Evolutionary conservation across 2,797 vertebrate genomes (phyloP), one percentile per base, ranked within the genome.

Genomic region (Crenuchus spilurus): DNA sequence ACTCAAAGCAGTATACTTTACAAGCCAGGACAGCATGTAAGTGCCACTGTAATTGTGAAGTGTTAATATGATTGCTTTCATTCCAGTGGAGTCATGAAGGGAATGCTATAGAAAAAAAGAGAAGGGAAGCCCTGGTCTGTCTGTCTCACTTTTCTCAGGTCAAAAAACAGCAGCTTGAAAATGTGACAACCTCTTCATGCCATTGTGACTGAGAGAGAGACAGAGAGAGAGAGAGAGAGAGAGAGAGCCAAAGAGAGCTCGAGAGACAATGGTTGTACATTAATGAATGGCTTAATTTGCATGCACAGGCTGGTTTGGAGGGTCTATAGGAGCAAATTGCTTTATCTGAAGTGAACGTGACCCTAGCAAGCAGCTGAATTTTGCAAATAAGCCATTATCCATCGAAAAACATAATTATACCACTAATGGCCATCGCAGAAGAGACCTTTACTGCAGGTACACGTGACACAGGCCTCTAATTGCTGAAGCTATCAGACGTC

Each of bases 321-420:
- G 81, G 82, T 89, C 84, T 82, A 87, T 88, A 80, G 84, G 77
- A 83, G 84, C 81, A 89, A 91, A 91, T 84, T 87, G 84, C 83
- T 85, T 87, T 76, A 86, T 87, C 70, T 81, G 82, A 74, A 76
- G 76, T 79, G 78, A 86, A 87, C 74, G 61, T 83, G 86, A 89
- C 84, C 75, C 70, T 58, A 41, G 62, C 79, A 77, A 75, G 63
- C 78, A 78, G 74, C 78, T 76, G 72, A 80, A 78, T 84, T 90
- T 86, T 80, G 85, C 86, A 90, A 90, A 91, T 90, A 91, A 86
- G 85, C 74, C 84, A 85, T 88, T 88, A 88, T 84, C 83, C 82
- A 86, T 83, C 75, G 35, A 72, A 65, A 84, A 79, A 78, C 62
- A 70, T 90, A 89, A 92, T 90, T 85, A 86, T 83, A 72, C 80